Evolutionary conservation across 2,888 invertebrate species (phyloP).

Genomic region (Rapana venosa): DNA sequence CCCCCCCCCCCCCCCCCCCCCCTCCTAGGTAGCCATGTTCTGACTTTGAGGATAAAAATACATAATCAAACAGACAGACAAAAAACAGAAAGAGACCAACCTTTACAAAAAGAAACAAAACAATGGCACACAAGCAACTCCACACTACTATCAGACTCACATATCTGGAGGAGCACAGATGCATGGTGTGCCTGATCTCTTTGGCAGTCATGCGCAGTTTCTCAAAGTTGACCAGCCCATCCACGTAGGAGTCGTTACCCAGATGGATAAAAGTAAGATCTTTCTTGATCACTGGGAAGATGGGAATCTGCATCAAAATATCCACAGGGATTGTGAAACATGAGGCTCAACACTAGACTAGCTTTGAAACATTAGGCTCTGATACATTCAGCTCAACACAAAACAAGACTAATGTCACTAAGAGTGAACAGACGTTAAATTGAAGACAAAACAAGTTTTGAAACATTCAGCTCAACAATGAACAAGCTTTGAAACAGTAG

Average conservation of each 20-base stretch:
- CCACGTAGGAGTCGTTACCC: constrained; percentile 85
- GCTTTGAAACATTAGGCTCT: too few species aligned
- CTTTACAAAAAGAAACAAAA: not conserved
- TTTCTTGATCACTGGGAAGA: constrained; percentile 82
- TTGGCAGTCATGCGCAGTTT: constrained; percentile 99
- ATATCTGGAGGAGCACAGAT: constrained; percentile 95
- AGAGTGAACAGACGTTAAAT: too few species aligned
- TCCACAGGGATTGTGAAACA: too few species aligned
- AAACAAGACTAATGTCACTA: too few species aligned
- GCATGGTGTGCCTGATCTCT: constrained; percentile 85
- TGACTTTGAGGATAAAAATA: not conserved
- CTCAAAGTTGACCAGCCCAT: constrained; percentile 91
- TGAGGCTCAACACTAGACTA: too few species aligned
- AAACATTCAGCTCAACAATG: too few species aligned
- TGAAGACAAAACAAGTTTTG: too few species aligned
- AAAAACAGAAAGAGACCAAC: not conserved
- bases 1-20: too few species aligned
- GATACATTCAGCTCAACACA: too few species aligned
- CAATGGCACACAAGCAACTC: not conserved
- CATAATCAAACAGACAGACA: not conserved
- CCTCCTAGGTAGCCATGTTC: not conserved
- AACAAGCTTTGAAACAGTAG: too few species aligned
- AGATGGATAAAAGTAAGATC: constrained; percentile 98
- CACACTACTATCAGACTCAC: constrained; percentile 67
- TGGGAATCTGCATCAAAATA: constrained; percentile 79